Evolutionary conservation across 2,113 vertebrate genomes (phyloP).

Genomic region (Solea solea): DNA sequence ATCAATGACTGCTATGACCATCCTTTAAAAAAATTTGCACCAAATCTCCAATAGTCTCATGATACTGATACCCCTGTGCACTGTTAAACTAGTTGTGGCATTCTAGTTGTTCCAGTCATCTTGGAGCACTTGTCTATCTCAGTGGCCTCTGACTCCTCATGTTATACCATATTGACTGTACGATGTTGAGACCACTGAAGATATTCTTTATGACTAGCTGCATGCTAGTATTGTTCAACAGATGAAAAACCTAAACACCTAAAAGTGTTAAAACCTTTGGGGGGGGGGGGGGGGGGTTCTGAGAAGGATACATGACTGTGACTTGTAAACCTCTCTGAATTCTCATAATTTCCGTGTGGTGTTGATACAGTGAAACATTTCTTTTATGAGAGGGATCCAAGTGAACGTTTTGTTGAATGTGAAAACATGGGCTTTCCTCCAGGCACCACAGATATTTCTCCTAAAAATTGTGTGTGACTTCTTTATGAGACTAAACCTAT

Average conservation of each 20-base stretch:
- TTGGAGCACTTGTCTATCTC: no score
- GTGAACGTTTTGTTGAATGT: conserved; percentile 66
- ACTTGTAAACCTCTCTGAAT: conserved; percentile 61
- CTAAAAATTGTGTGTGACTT: conserved; percentile 42
- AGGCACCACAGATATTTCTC: conserved; percentile 62
- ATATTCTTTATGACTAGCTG: no score
- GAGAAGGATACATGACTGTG: conserved; percentile 38
- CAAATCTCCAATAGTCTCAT: no score
- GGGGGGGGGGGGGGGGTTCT: conserved; percentile 14
- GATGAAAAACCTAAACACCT: conserved; percentile 1
- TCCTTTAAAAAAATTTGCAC: no score
- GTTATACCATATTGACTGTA: no score
- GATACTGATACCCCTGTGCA: no score
- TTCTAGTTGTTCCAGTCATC: no score
- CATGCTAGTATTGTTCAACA: neutral
- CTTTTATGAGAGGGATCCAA: conserved; percentile 56
- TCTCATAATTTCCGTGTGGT: conserved; percentile 62
- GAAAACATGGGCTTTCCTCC: conserved; percentile 66
- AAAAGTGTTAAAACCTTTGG: neutral
- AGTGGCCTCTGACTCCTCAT: no score
- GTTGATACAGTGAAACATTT: conserved; percentile 72
- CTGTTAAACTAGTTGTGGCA: no score
- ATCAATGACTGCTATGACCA: no score
- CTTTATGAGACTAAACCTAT: conserved; percentile 45
- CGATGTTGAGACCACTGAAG: no score